phyloP scores from a whole-genome alignment of 2,797 vertebrate genomes.

The Phrynocephalus forsythii region DNA sequence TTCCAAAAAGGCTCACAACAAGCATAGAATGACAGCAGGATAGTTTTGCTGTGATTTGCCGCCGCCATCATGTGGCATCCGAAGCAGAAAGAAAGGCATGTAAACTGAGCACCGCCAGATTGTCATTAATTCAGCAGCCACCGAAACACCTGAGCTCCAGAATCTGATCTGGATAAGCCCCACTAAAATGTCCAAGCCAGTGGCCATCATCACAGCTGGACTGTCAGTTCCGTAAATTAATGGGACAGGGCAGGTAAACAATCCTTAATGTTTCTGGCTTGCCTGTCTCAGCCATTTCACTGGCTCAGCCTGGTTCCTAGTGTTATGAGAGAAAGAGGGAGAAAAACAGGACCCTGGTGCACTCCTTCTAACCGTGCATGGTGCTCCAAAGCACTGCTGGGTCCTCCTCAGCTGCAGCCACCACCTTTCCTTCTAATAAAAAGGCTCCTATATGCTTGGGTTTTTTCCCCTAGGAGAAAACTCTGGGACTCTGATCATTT shows the following conservation, averaged over 20 bases:
- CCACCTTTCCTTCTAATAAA: too few species aligned
- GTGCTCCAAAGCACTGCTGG: not conserved
- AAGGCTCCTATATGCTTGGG: too few species aligned
- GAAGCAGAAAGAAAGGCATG: not conserved
- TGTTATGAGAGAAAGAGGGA: too few species aligned
- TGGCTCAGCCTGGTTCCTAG: not conserved
- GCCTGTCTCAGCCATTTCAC: too few species aligned
- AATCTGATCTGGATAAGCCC: too few species aligned
- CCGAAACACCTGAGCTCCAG: too few species aligned
- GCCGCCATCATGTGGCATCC: not conserved
- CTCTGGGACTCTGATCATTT: too few species aligned
- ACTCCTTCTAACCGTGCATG: not conserved
- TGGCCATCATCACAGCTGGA: too few species aligned
- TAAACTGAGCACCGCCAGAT: not conserved
- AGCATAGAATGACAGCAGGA: not conserved
- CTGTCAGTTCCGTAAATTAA: too few species aligned
- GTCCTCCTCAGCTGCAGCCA: too few species aligned
- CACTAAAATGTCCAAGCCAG: not conserved
- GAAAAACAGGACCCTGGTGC: not conserved
- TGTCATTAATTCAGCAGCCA: not conserved
- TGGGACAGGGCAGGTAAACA: too few species aligned
- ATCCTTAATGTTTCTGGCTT: not conserved
- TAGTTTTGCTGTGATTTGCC: not conserved
- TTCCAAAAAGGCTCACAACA: not conserved
- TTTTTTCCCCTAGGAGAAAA: too few species aligned